phyloP scores from a whole-genome alignment of 2,797 vertebrate genomes.

The Neoniphon sammara region DNA sequence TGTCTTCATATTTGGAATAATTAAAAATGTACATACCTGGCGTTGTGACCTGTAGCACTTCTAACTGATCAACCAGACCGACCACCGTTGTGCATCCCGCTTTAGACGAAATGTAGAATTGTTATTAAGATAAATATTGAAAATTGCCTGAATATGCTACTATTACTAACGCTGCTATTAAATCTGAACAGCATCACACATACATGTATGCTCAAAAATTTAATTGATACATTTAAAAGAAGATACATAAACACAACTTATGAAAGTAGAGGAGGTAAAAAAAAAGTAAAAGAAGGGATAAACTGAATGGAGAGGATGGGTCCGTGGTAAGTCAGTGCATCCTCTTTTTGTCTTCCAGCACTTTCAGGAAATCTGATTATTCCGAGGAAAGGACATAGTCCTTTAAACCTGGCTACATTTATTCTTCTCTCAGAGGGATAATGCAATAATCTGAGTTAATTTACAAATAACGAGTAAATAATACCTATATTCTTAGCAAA shows the following conservation, averaged over 20 bases:
- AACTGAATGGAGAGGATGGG: conserved; percentile 22
- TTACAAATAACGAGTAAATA: not conserved
- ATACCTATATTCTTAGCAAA: not conserved
- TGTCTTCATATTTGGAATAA: not conserved
- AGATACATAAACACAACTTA: not conserved
- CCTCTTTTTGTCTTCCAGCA: conserved; percentile 59
- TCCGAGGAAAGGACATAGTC: conserved; percentile 1
- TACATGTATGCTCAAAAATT: not conserved
- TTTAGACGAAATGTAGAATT: not conserved
- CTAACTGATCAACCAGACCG: conserved; percentile 57
- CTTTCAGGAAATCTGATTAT: conserved; percentile 35
- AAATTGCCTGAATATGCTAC: not conserved
- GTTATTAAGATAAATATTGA: not conserved
- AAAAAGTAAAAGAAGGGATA: conserved; percentile 28
- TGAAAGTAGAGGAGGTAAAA: not conserved
- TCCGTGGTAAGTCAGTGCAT: conserved; percentile 30
- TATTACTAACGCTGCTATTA: not conserved
- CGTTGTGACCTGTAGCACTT: conserved; percentile 19
- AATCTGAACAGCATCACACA: not conserved
- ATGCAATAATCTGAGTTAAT: not conserved
- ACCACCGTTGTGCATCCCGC: conserved; percentile 51
- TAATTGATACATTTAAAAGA: not conserved
- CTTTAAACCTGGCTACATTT: not conserved
- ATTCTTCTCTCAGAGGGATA: not conserved
- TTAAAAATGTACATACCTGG: conserved; percentile 36